These are phyloP conservation scores for Rhodeus uyekii DNA, from an alignment of 2,797 vertebrate species.

Conservation along the genomic window DNA sequence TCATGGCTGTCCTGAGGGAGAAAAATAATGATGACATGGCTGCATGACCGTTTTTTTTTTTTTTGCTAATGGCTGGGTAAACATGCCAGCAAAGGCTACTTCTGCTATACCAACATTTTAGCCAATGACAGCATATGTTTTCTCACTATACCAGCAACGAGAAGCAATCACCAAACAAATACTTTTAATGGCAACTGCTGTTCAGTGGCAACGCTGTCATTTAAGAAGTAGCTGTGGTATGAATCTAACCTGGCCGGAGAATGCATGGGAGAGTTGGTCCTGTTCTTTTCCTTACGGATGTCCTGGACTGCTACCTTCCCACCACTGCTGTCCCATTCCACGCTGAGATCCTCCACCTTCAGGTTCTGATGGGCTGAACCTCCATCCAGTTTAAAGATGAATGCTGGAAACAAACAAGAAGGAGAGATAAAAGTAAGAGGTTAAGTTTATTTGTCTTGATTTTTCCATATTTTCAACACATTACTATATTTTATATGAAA, in stretches of 20 bases:
- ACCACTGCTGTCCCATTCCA: constrained; percentile 94
- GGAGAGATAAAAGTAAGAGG: neutral
- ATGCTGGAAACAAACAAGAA: constrained; percentile 74
- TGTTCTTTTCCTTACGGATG: constrained; percentile 91
- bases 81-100: neutral
- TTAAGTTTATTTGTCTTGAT: neutral
- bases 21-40: neutral
- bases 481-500: neutral
- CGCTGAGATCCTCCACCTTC: constrained; percentile 88
- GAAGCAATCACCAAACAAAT: neutral
- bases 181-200: neutral
- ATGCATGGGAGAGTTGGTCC: constrained; percentile 89
- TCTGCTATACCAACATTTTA: neutral
- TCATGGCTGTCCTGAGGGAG: constrained; percentile 79
- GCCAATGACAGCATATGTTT: neutral
- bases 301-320: constrained; percentile 88
- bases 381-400: constrained; percentile 89
- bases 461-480: neutral
- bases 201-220: neutral
- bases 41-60: neutral
- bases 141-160: neutral
- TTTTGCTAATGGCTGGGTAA: neutral
- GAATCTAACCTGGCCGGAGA: constrained; percentile 89
- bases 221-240: neutral
- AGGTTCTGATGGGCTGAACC: constrained; percentile 92